A percentile compares a stretch with the other conserved stretches of the same genome.
phyloP scores from a whole-genome alignment of 1,140 invertebrate species.

The Ceratoteleas bidentatus region DNA sequence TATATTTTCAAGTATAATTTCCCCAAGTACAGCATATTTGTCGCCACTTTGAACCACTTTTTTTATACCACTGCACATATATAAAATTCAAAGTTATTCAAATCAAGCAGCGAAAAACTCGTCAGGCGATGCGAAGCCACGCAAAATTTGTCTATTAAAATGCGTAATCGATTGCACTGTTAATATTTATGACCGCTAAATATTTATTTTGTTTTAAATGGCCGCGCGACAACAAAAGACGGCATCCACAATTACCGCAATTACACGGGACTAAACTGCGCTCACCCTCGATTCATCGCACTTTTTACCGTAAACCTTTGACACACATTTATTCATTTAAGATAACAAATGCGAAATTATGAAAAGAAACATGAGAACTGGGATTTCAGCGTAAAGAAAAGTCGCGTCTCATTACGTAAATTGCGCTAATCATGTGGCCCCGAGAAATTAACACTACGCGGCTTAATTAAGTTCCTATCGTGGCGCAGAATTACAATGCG shows the following conservation, averaged over 20 bases:
- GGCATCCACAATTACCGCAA: constrained; percentile 27
- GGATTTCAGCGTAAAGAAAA: constrained; percentile 39
- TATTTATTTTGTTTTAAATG: no score
- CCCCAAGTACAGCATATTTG: no score
- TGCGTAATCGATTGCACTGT: no score
- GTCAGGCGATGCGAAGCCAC: no score
- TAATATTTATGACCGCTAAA: no score
- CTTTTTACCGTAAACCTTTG: constrained; percentile 45
- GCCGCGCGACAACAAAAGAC: constrained; percentile 12
- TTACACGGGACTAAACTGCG: constrained; percentile 22
- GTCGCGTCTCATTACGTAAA: constrained; percentile 46
- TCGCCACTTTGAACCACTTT: no score
- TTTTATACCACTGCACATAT: no score
- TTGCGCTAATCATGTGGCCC: constrained; percentile 31
- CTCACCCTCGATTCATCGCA: constrained; percentile 23
- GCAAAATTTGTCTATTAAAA: no score
- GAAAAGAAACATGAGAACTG: constrained; percentile 52
- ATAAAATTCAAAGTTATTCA: no score
- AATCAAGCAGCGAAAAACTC: no score
- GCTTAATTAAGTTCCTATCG: constrained; percentile 40
- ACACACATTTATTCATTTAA: constrained; percentile 51
- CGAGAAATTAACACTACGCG: constrained; percentile 35
- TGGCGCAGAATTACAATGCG: constrained; percentile 29
- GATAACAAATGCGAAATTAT: constrained; percentile 41
- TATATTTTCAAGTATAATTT: no score